Evolutionary conservation across 2,113 vertebrate genomes (phyloP).

Genomic region (Grantiella picta): DNA sequence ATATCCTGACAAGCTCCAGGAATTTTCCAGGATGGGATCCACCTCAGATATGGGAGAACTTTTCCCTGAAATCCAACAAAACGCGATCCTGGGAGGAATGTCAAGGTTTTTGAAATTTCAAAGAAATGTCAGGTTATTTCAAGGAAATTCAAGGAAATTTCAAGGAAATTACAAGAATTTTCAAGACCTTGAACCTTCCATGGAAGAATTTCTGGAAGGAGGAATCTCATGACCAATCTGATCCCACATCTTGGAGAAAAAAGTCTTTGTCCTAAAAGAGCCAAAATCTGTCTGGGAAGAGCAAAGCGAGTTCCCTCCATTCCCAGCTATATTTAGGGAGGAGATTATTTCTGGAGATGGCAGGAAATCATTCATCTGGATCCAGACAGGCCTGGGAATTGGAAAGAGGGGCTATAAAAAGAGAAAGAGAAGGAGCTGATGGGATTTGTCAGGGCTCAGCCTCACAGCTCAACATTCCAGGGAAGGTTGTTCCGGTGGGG

Average conservation of each 20-base stretch:
- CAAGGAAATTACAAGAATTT: too few relatives aligned
- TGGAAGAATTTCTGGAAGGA: background rate
- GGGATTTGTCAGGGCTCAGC: background rate
- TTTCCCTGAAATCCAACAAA: background rate
- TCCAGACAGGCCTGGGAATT: background rate
- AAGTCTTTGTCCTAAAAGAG: background rate
- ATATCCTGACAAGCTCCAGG: background rate
- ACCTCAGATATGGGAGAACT: background rate
- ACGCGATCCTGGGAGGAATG: background rate
- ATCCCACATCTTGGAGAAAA: background rate
- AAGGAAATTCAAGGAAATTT: too few relatives aligned
- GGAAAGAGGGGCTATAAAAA: background rate
- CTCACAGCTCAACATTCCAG: background rate
- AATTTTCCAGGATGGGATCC: background rate
- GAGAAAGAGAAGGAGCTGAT: background rate
- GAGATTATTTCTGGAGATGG: background rate
- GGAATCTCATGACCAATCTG: background rate
- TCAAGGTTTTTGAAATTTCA: background rate
- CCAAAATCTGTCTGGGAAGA: background rate
- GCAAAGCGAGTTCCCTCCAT: background rate
- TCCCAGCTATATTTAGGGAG: background rate
- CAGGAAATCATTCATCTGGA: background rate
- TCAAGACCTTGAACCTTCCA: background rate
- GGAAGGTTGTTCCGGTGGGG: background rate
- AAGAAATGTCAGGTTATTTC: too few relatives aligned